Percentiles rank a stretch among this genome's conserved stretches.
phyloP scores from a whole-genome alignment of 2,888 invertebrate genomes.

The Agrochola lychnidis region DNA sequence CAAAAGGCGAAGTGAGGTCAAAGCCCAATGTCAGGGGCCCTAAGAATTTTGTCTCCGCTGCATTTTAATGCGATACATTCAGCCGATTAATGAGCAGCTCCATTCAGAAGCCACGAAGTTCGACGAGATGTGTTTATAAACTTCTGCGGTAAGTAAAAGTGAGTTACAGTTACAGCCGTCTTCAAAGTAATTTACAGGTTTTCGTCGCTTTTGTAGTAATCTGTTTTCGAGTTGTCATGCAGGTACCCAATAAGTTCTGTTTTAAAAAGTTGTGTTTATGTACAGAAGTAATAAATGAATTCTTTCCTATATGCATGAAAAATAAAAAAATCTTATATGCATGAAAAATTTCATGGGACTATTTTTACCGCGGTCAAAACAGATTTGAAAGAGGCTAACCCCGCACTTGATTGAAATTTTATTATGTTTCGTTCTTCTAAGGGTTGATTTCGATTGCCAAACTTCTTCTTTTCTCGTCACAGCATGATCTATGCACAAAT shows the following conservation, averaged over 20 bases:
- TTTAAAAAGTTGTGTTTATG: neutral
- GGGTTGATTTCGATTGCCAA: neutral
- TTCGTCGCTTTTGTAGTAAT: slow-evolving; percentile 4
- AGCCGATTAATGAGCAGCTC: slow-evolving; percentile 45
- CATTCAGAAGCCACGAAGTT: slow-evolving; percentile 44
- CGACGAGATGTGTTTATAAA: slow-evolving; percentile 31
- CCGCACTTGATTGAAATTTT: neutral
- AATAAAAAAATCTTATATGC: no score
- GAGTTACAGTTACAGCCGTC: slow-evolving; percentile 36
- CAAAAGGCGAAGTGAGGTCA: slow-evolving; percentile 86
- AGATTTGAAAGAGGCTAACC: neutral
- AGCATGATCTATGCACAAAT: neutral
- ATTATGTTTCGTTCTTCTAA: neutral
- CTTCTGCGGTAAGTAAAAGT: slow-evolving; percentile 40
- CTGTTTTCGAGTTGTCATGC: slow-evolving; percentile 11
- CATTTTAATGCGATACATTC: slow-evolving; percentile 66
- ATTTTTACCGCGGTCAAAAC: neutral
- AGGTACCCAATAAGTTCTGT: neutral
- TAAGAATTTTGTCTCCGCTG: slow-evolving; percentile 81
- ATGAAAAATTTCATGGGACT: neutral
- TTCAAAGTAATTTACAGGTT: slow-evolving; percentile 38
- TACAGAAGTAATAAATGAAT: neutral
- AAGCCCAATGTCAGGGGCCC: slow-evolving; percentile 89
- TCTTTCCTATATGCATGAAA: neutral
- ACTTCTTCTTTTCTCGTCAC: neutral